Base-by-base conservation (phyloP, 2,113 vertebrate genomes). In the Elephas maximus region DNA sequence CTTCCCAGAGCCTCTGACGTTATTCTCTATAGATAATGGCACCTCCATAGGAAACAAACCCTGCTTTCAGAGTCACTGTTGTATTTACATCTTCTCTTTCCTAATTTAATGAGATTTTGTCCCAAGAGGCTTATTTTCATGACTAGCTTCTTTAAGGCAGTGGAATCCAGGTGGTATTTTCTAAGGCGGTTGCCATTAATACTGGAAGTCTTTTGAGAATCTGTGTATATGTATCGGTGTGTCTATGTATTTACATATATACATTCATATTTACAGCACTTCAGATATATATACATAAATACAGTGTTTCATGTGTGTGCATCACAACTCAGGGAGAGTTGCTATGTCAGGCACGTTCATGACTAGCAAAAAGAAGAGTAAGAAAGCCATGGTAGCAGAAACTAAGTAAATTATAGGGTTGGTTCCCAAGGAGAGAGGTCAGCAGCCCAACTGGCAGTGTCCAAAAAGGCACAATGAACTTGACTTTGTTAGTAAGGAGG, bases 121-220 rank as follows among this genome's bases (percentile, higher is more conserved):
- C 26, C 45, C 51, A 57, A 76, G 21, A 93, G 53, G 2, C 28
- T 90, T 67, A 65, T 96, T 95, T 97, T 93, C 33, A 84, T 76
- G 79, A 94, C 48, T 76, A 62, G 3, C 88, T 96, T 96, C 45
- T 88, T 69, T 86, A 88, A 96, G n/a, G 11, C 63, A 62, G 15
- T 93, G 6, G 90, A 87, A 80, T 57, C 45, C 63, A 80, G 53
- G 79, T 84, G 83, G 71, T 93, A 23, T 95, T 97, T 88, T 82
- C 81, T 90, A 44, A 94, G 63, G 60, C 20, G 80, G 9, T 77
- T 96, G 30, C 37, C 80, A 37, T 92, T 92, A 87, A 84, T 73
- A 83, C 37, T 77, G 24, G 60, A 87, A 91, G 30, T 94, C 63
- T 78, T 83, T 37, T 37, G 48, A 95, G 60, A 85, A 63, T 84